Evolutionary conservation across 92 coral and sea anemone genomes (phyloP).

Genomic region (Porites evermanni): DNA sequence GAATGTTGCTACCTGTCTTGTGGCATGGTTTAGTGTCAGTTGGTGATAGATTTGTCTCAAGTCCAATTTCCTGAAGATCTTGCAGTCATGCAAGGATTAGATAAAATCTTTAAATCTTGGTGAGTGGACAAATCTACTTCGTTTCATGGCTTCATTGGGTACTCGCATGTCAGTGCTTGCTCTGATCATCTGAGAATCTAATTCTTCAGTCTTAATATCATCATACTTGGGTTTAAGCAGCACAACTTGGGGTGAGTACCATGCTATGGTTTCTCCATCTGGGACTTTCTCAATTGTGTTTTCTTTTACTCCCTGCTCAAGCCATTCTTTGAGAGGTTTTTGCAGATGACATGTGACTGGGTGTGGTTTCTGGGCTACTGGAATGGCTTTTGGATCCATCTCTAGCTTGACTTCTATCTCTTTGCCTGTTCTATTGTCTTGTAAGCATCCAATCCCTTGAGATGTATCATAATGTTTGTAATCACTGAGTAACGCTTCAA

Average conservation of each 20-base stretch:
- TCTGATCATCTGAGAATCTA: constrained; percentile 77
- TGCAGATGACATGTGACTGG: constrained; percentile 58
- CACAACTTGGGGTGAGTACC: constrained; percentile 76
- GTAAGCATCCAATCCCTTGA: constrained; percentile 69
- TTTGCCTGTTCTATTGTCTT: constrained; percentile 54
- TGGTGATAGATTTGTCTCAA: constrained; percentile 64
- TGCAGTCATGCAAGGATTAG: constrained; percentile 61
- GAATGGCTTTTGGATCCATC: constrained; percentile 67
- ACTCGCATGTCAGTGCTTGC: constrained; percentile 44
- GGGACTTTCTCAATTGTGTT: constrained; percentile 70
- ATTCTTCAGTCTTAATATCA: constrained; percentile 38
- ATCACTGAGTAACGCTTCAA: constrained; percentile 46
- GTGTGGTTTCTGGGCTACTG: constrained; percentile 74
- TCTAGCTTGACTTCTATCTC: constrained; percentile 59
- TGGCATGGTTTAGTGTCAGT: constrained; percentile 50
- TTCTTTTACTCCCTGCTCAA: constrained; percentile 59
- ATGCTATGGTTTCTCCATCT: constrained; percentile 61
- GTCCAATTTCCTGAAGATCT: constrained; percentile 60
- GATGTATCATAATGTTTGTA: constrained; percentile 18
- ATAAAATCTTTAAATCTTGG: constrained; percentile 60
- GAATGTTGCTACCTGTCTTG: constrained; percentile 60
- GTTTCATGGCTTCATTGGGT: constrained; percentile 59
- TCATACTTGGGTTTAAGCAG: constrained; percentile 42
- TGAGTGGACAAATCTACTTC: constrained; percentile 60
- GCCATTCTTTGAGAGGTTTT: constrained; percentile 72